Evolutionary conservation across 2,888 invertebrate genomes (phyloP).

Genomic region (Elysia crispata): DNA sequence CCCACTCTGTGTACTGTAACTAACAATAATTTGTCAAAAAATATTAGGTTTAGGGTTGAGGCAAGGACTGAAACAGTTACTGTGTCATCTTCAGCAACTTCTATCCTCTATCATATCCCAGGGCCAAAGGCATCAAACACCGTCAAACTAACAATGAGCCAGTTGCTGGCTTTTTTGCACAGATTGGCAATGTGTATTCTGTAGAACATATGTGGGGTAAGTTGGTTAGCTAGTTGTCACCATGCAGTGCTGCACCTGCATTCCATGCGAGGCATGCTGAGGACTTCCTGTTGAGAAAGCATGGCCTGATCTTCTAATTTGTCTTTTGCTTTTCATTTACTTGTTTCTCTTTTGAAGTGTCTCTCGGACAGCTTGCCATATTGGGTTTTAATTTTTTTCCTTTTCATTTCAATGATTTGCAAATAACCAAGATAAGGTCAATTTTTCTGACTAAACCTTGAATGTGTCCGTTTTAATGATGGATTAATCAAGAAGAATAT

Average conservation of each 20-base stretch:
- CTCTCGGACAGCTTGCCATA: neutral
- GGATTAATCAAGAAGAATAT: too few relatives aligned
- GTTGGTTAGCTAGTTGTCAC: conserved; percentile 70
- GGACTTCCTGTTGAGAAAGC: too few relatives aligned
- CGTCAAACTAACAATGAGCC: conserved; percentile 94
- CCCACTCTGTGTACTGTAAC: neutral
- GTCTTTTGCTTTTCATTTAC: too few relatives aligned
- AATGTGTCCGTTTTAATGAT: too few relatives aligned
- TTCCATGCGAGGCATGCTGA: too few relatives aligned
- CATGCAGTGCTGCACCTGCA: too few relatives aligned
- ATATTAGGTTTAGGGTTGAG: too few relatives aligned
- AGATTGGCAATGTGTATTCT: conserved; percentile 96
- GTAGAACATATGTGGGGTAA: conserved; percentile 99
- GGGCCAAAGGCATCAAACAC: conserved; percentile 92
- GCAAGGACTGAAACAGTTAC: too few relatives aligned
- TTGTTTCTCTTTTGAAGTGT: neutral
- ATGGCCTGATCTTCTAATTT: too few relatives aligned
- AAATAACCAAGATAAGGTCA: neutral
- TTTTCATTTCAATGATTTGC: neutral
- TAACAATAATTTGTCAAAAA: too few relatives aligned
- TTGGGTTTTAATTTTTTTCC: conserved; percentile 17
- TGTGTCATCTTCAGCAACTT: neutral
- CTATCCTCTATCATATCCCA: conserved; percentile 50
- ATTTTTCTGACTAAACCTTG: too few relatives aligned
- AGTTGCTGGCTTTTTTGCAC: conserved; percentile 98